Conservation (phyloP, 37 sponge, comb jelly and placozoan genomes). For the Halisarca cf. caerulea region DNA sequence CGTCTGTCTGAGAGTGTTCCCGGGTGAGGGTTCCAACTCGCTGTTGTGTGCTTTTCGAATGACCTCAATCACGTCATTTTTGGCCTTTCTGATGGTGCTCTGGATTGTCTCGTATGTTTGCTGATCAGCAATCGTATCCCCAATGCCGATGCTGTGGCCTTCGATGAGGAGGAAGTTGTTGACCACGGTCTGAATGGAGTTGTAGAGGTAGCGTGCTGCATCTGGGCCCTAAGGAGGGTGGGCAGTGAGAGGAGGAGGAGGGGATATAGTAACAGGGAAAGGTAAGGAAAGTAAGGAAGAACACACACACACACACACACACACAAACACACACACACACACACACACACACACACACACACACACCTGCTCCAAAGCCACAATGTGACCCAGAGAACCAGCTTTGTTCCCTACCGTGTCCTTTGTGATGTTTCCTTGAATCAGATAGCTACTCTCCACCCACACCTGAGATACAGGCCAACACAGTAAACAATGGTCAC, state of each 20-base stretch:
- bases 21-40: constrained; percentile 97
- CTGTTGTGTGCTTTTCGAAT: constrained; percentile 99
- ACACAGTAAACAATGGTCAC: too few species aligned
- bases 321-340: background rate
- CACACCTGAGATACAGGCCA: constrained; percentile 72
- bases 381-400: constrained; percentile 95
- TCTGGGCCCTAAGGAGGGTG: constrained; percentile 65
- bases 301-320: background rate
- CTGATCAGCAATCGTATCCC: constrained; percentile 98
- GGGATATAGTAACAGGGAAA: background rate
- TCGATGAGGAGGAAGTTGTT: constrained; percentile 96
- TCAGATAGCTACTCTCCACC: constrained; percentile 91
- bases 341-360: background rate
- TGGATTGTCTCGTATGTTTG: constrained; percentile 94
- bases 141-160: constrained; percentile 99
- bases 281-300: too few species aligned
- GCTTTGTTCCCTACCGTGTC: constrained; percentile 94
- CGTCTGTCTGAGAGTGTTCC: constrained; percentile 97
- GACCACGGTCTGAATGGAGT: constrained; percentile 94
- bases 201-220: constrained; percentile 87
- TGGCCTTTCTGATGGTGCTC: constrained; percentile 91
- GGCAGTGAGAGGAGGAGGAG: background rate
- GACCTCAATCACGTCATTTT: constrained; percentile 96
- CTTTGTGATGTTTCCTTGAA: constrained; percentile 95
- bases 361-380: constrained; percentile 70